phyloP scores from a whole-genome alignment of 2,797 vertebrate genomes.

The Cheirogaleus major region DNA sequence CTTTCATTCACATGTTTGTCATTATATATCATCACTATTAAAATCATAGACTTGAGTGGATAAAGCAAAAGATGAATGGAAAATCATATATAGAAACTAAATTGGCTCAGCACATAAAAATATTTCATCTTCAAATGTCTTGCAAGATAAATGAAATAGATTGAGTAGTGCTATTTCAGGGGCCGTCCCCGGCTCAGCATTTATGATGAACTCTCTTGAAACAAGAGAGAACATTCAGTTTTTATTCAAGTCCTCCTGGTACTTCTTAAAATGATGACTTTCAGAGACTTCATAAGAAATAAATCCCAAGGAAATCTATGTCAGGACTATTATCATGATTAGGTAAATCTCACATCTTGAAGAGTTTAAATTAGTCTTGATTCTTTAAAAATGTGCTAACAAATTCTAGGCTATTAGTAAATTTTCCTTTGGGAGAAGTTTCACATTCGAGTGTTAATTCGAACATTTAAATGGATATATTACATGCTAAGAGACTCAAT shows the following conservation, averaged over 20 bases:
- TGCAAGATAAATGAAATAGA: constrained; percentile 67
- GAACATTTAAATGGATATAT: neutral
- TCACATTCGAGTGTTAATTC: neutral
- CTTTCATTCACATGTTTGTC: constrained; percentile 60
- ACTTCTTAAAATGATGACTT: constrained; percentile 43
- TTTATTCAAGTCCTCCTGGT: constrained; percentile 46
- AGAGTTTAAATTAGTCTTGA: constrained; percentile 38
- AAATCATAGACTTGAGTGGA: constrained; percentile 58
- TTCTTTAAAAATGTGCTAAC: constrained; percentile 2
- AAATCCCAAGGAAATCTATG: constrained; percentile 23
- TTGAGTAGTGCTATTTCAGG: constrained; percentile 64
- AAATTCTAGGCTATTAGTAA: neutral
- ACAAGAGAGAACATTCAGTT: constrained; percentile 49
- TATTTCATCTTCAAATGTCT: constrained; percentile 67
- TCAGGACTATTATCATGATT: constrained; percentile 28
- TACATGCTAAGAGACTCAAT: neutral
- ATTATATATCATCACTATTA: constrained; percentile 61
- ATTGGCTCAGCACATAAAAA: constrained; percentile 71
- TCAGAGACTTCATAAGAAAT: constrained; percentile 31
- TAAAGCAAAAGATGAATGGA: constrained; percentile 64
- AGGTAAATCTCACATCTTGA: constrained; percentile 40
- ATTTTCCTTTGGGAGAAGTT: constrained; percentile 39
- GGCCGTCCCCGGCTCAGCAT: constrained; percentile 49
- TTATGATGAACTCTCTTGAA: constrained; percentile 65
- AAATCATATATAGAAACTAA: constrained; percentile 69